Percentiles rank a stretch among this genome's conserved stretches.
Conservation (phyloP, 2,888 invertebrate genomes). For the Trichopoda pennipes region DNA sequence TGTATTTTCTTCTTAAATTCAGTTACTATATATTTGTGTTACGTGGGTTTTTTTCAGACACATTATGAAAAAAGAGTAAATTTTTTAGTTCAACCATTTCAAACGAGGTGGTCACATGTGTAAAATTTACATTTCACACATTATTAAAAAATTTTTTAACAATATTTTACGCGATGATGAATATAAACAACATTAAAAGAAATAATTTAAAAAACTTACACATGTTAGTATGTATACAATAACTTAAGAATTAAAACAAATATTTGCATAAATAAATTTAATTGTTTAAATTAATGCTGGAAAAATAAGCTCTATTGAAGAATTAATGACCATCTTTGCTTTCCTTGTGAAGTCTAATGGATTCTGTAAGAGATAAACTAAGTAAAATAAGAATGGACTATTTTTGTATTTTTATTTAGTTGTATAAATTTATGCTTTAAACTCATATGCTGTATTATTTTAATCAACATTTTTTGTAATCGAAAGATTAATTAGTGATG, state of each 20-base stretch:
- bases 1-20: background rate
- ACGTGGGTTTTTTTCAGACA: background rate
- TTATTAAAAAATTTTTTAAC: conserved; percentile 29
- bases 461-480: too few species aligned
- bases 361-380: too few species aligned
- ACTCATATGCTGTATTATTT: too few species aligned
- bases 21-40: background rate
- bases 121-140: conserved; percentile 13
- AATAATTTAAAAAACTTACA: background rate
- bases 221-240: background rate
- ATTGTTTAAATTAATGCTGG: too few species aligned
- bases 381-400: too few species aligned
- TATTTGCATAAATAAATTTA: too few species aligned
- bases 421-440: too few species aligned
- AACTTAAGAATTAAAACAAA: background rate
- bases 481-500: too few species aligned
- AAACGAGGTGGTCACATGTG: conserved; percentile 39
- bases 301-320: too few species aligned
- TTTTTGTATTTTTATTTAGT: too few species aligned
- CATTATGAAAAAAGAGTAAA: background rate
- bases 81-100: background rate
- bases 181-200: background rate
- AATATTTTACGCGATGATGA: conserved; percentile 24
- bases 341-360: too few species aligned
- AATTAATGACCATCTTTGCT: too few species aligned